Percentiles rank a stretch among this genome's conserved stretches.
These are phyloP conservation scores for Diaphora mendica DNA, from an alignment of 2,888 invertebrate genomes.

Conservation along the genomic window DNA sequence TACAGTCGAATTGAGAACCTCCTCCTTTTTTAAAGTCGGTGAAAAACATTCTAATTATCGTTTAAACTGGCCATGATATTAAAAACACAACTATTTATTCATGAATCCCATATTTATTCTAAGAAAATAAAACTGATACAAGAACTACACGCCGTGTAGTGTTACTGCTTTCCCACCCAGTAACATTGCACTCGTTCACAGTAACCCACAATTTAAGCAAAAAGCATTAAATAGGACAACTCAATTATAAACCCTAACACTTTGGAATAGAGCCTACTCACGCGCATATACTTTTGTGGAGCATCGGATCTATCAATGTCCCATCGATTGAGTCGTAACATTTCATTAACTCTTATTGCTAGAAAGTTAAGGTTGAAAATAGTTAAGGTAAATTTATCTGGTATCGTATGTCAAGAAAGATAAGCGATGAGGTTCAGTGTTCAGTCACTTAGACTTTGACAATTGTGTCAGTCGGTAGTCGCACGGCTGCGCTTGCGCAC, in stretches of 20 bases:
- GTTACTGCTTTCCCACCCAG: slow-evolving; percentile 55
- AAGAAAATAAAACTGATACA: slow-evolving; percentile 6
- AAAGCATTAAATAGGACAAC: slow-evolving; percentile 7
- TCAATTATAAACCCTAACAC: slow-evolving; percentile 29
- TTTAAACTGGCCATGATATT: neutral
- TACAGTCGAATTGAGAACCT: no score
- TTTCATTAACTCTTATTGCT: slow-evolving; percentile 35
- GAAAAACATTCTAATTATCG: no score
- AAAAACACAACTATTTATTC: neutral
- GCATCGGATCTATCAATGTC: slow-evolving; percentile 51
- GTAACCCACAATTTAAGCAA: slow-evolving; percentile 39
- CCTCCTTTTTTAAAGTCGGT: no score
- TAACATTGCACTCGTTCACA: slow-evolving; percentile 43
- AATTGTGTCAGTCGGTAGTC: slow-evolving; percentile 59
- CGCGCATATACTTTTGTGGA: slow-evolving; percentile 20
- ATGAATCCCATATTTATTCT: slow-evolving; percentile 12
- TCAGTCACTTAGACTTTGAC: slow-evolving; percentile 51
- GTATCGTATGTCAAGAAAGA: slow-evolving; percentile 63
- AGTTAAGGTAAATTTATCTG: slow-evolving; percentile 30
- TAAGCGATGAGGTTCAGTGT: slow-evolving; percentile 61
- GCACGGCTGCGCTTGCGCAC: slow-evolving; percentile 58
- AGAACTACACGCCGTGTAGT: slow-evolving; percentile 44
- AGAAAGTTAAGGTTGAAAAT: slow-evolving; percentile 32
- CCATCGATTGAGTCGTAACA: slow-evolving; percentile 30
- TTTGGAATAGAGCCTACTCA: slow-evolving; percentile 1